A percentile compares a stretch with the other conserved stretches of the same genome.
phyloP scores from a whole-genome alignment of 1,140 invertebrate species.

The Pachyrhynchus sulphureomaculatus region DNA sequence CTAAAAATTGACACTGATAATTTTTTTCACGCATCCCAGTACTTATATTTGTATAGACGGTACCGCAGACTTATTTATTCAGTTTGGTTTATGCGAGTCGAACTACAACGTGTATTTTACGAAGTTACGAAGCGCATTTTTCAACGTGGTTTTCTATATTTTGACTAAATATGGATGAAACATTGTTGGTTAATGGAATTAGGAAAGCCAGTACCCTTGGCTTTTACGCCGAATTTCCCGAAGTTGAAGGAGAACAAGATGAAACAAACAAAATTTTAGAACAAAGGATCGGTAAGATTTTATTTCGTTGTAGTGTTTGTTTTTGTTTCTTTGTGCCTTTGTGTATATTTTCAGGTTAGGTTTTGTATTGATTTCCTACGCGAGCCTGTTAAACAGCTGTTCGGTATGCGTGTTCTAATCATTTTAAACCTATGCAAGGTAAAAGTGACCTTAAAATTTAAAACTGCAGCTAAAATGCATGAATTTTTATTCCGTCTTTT shows the following conservation, averaged over 20 bases:
- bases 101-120: neutral
- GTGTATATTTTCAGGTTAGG: neutral
- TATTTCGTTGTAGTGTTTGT: neutral
- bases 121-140: neutral
- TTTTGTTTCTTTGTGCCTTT: constrained; percentile 5
- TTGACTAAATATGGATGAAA: constrained; percentile 26
- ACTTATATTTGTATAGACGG: neutral
- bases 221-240: constrained; percentile 31
- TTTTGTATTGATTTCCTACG: constrained; percentile 1
- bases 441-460: no score
- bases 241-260: constrained; percentile 29
- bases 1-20: neutral
- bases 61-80: neutral
- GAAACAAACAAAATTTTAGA: constrained; percentile 23
- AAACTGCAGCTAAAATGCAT: no score
- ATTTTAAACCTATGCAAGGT: no score
- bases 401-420: no score
- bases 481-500: no score
- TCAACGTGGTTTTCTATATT: neutral
- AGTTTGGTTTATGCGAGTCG: neutral
- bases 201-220: constrained; percentile 26
- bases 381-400: no score
- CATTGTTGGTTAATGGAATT: constrained; percentile 23
- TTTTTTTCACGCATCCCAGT: neutral
- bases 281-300: constrained; percentile 36